Evolutionary conservation across 2,888 invertebrate genomes (phyloP), one percentile per base, ranked within the genome.

Genomic region (Galerucella pusilla): DNA sequence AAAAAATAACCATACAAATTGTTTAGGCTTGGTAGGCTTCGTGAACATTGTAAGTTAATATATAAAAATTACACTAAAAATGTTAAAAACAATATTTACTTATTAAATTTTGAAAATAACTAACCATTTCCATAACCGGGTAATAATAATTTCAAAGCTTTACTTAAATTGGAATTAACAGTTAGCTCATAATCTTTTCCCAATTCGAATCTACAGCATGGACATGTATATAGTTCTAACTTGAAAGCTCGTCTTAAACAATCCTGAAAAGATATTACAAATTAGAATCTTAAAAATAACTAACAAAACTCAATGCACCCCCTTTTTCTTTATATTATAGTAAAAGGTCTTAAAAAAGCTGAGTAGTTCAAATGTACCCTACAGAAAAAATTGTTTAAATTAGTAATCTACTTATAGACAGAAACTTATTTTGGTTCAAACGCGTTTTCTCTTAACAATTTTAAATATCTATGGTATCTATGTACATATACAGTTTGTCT

Each of bases 211-310:
- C 94, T 89, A 85, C 96, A 96, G 73, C 90, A 90, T 0, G 95
- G 94, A 84, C 96, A 96, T 0, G 87, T 88, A 79, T 88, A 90
- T 0, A 91, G 88, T 45, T 91, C 90, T 0, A 91, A 91, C 10
- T 89, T 88, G 85, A 94, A 93, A 0, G 94, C 93, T 66, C 92
- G 87, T 82, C 90, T 90, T 71, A 95, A 84, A 84, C 95, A 95
- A 1, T 71, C 73, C 82, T 83, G 65, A 68, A 81, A 81, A 75
- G 52, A 73, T 71, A 67, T 75, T 35, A 65, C 49, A 28, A 71
- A 75, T 46, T 46, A 65, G 10, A 16, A 16, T 20, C 11, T 49
- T 61, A 52, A 49, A 9, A 35, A 35, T 4, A 28, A 28, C 28
- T 28, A 2, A 3, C 28, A 28, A 28, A 35, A 42, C 6, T 42